Percentiles rank a stretch among this genome's conserved stretches.
Conservation (phyloP, 2,888 invertebrate species). For the Protodeltote pygarga region DNA sequence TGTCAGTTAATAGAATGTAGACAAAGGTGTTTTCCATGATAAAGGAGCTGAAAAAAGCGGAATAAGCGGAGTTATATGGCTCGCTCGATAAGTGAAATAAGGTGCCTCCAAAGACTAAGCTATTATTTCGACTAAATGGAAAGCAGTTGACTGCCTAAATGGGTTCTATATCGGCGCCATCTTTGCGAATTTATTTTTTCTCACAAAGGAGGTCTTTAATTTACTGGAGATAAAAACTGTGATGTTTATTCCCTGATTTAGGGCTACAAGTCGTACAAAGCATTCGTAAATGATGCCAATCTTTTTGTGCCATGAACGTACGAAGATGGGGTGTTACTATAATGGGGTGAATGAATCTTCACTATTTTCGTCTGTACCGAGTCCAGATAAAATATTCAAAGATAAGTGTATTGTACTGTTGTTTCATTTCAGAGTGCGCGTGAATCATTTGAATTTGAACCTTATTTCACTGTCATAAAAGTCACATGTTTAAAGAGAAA, state of each 20-base stretch:
- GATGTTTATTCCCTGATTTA: slow-evolving; percentile 26
- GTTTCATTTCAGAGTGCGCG: too few relatives aligned
- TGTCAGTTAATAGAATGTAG: slow-evolving; percentile 60
- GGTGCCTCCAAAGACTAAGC: slow-evolving; percentile 43
- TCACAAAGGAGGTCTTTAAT: slow-evolving; percentile 39
- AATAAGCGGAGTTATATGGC: slow-evolving; percentile 26
- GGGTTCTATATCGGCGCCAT: slow-evolving; percentile 54
- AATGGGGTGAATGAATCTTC: not conserved
- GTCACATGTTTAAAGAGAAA: too few relatives aligned
- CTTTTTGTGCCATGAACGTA: not conserved
- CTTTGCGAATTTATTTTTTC: slow-evolving; percentile 43
- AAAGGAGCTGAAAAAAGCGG: slow-evolving; percentile 40
- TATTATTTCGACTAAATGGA: slow-evolving; percentile 61
- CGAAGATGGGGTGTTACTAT: not conserved
- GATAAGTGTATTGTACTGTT: too few relatives aligned
- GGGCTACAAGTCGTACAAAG: not conserved
- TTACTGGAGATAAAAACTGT: slow-evolving; percentile 25
- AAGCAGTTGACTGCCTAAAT: slow-evolving; percentile 54
- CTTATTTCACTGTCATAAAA: too few relatives aligned
- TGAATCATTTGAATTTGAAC: too few relatives aligned
- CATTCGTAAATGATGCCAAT: slow-evolving; percentile 1
- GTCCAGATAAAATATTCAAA: too few relatives aligned
- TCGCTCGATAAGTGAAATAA: slow-evolving; percentile 57
- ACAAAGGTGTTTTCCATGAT: slow-evolving; percentile 63
- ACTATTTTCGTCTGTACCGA: not conserved